A percentile compares a stretch with the other conserved stretches of the same genome.
Evolutionary conservation across 64 coral and sea anemone species (phyloP).

Genomic region (Trachythela sp.): DNA sequence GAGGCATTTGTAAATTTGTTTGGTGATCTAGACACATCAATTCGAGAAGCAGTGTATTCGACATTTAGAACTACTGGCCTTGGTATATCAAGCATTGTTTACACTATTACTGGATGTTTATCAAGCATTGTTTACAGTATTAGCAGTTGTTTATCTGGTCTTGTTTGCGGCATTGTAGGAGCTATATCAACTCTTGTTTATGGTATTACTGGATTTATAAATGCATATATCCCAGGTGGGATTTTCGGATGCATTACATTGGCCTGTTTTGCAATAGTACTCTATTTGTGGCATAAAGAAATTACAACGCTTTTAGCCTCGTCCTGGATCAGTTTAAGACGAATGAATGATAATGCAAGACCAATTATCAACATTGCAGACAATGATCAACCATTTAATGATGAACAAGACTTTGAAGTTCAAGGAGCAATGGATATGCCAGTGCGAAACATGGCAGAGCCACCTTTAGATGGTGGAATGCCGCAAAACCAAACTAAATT

Average conservation of each 20-base stretch:
- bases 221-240: neutral
- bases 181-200: neutral
- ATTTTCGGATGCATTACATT: neutral
- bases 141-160: no score
- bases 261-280: neutral
- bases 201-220: neutral
- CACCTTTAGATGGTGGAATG: neutral
- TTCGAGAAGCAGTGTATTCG: neutral
- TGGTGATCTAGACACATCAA: neutral
- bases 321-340: neutral
- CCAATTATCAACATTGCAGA: neutral
- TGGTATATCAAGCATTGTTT: neutral
- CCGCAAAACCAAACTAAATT: conserved; percentile 43
- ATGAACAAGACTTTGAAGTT: neutral
- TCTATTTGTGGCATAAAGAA: neutral
- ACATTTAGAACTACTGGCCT: neutral
- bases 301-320: neutral
- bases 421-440: neutral
- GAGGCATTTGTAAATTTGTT: neutral
- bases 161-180: no score
- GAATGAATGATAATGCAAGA: neutral
- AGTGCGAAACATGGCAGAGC: neutral
- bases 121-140: no score
- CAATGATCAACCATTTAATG: neutral
- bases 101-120: neutral